phyloP scores from a whole-genome alignment of 1,140 invertebrate genomes.

The Apocrypta bakeri region DNA sequence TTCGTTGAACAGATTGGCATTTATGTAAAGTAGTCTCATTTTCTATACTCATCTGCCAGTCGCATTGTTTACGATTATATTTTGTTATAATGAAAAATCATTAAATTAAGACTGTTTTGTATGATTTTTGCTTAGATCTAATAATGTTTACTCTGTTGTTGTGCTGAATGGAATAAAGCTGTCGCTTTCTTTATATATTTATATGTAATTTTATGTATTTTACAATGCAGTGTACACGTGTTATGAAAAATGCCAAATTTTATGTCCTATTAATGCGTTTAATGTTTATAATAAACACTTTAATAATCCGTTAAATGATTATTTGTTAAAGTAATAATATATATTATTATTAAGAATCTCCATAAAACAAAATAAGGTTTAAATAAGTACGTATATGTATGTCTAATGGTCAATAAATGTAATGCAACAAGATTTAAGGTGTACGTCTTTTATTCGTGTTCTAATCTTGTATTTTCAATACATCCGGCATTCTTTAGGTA shows the following conservation, averaged over 20 bases:
- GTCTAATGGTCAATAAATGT: background rate
- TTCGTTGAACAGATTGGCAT: background rate
- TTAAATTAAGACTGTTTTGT: background rate
- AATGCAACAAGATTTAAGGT: conserved; percentile 53
- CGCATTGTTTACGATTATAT: background rate
- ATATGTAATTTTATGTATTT: background rate
- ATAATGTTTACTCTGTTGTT: background rate
- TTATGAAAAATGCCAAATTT: background rate
- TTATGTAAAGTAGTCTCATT: conserved; percentile 7
- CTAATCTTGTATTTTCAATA: conserved; percentile 64
- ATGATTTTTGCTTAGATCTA: background rate
- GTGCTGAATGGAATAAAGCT: background rate
- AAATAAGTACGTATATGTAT: background rate
- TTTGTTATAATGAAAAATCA: background rate
- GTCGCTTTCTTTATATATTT: background rate
- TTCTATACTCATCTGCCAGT: conserved; percentile 10
- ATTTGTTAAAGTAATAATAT: conserved; percentile 10
- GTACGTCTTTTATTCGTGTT: conserved; percentile 69
- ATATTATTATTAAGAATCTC: conserved; percentile 22
- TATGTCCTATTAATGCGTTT: background rate
- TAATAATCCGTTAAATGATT: background rate
- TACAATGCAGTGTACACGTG: background rate
- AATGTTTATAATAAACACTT: background rate
- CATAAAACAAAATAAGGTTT: background rate
- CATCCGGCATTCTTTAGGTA: conserved; percentile 60